Evolutionary conservation across 2,113 vertebrate species (phyloP), one percentile per base, ranked within the genome.

Genomic region (Neotoma lepida): DNA sequence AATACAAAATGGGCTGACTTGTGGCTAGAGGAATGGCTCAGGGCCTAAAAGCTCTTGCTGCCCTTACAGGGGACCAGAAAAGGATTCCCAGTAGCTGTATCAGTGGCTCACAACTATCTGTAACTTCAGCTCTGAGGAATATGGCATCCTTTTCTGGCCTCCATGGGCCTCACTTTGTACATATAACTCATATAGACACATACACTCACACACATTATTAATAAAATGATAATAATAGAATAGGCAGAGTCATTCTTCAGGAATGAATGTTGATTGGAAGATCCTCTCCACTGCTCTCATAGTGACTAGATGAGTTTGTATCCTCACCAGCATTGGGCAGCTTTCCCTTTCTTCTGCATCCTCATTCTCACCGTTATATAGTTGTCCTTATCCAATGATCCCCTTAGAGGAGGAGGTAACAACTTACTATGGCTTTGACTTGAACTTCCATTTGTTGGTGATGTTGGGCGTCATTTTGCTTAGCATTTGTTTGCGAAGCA

Each of bases 251-350:
- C 74, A 4, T 39, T 41, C 33, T 84, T 91, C 20, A 64, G 2
- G 70, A 58, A 4, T 10, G 4, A 61, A 64, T 28, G 56, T 85
- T 24, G 15, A 15, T 22, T 30, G 30, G 44, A 64, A n/a, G 44
- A 46, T 17, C 56, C 6, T 54, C 4, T 8, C n/a, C 35, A n/a
- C 12, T 46, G 1, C 0, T 66, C 30, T 64, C 7, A 2, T 4
- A 7, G 30, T 20, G 13, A 39, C 64, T 7, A 8, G 3, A 18
- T 2, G 17, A 46, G 6, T 51, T 28, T 51, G 6, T 12, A 4
- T 76, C 30, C 15, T 7, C 80, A 30, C 20, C 28, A 73, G 44
- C 22, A 5, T 13, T 56, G 5, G 24, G 8, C 4, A 0, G 44
- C 4, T 9, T 44, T 77, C 30, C 28, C 4, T 30, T n/a, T 28